Conservation (phyloP, 2,113 vertebrate genomes). For the Panthera tigris region DNA sequence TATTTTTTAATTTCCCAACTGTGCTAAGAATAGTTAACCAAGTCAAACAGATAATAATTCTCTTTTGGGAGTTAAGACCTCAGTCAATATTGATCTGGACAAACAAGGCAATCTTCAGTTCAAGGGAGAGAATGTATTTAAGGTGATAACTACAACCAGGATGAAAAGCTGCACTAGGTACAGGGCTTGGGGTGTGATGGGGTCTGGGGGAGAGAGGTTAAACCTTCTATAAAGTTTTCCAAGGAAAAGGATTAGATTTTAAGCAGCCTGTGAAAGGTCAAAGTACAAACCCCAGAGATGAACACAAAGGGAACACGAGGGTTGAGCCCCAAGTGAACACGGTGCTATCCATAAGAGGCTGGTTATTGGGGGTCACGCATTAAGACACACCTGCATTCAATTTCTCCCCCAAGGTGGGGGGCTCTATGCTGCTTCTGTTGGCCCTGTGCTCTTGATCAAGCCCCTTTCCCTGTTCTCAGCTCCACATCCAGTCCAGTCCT, state of each 20-base stretch:
- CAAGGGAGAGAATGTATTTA: background rate
- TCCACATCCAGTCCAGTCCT: background rate
- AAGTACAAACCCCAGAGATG: background rate
- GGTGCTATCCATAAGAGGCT: background rate
- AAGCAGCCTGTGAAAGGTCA: slow-evolving; percentile 11
- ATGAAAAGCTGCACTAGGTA: background rate
- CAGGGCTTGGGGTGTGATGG: background rate
- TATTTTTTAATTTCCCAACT: background rate
- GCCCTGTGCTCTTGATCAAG: background rate
- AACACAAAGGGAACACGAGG: background rate
- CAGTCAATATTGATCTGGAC: background rate
- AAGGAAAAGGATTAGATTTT: background rate
- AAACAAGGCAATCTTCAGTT: slow-evolving; percentile 11
- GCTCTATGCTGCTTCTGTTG: background rate
- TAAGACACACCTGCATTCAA: background rate
- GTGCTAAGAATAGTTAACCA: background rate
- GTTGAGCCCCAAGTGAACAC: background rate
- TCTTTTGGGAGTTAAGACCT: background rate
- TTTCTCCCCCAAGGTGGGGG: background rate
- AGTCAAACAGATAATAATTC: background rate
- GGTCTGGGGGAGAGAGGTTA: background rate
- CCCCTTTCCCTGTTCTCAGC: background rate
- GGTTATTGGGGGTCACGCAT: background rate
- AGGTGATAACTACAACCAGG: background rate
- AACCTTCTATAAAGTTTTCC: background rate